These are phyloP conservation scores for Limnephilus rhombicus DNA, from an alignment of 2,888 invertebrate species.

Conservation along the genomic window DNA sequence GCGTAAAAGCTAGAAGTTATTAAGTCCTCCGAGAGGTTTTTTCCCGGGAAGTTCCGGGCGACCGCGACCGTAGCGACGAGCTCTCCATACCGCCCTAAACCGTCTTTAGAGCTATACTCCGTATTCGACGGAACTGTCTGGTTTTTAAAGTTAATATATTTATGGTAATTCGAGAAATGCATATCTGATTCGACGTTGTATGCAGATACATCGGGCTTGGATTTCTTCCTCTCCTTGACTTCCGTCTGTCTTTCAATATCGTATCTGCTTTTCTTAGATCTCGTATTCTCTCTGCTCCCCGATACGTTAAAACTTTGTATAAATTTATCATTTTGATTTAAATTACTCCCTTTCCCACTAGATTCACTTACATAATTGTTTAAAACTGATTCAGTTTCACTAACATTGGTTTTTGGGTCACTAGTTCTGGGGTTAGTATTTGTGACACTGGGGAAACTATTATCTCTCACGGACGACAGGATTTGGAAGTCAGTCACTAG, in stretches of 20 bases:
- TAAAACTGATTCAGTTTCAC: background rate
- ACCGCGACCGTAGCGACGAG: background rate
- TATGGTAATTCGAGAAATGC: slow-evolving; percentile 2
- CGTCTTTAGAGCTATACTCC: background rate
- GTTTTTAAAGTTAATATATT: slow-evolving; percentile 1
- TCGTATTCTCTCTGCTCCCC: background rate
- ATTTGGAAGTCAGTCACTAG: background rate
- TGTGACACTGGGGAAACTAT: slow-evolving; percentile 11
- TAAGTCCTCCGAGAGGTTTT: background rate
- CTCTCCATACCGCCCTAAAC: background rate
- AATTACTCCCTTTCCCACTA: background rate
- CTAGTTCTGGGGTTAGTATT: slow-evolving; percentile 5
- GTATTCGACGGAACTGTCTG: slow-evolving; percentile 5
- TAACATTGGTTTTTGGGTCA: slow-evolving; percentile 44
- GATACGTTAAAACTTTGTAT: background rate
- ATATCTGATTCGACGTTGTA: background rate
- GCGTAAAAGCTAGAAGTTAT: background rate
- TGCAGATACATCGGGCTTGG: background rate
- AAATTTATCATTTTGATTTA: slow-evolving; percentile 2
- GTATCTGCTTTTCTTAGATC: background rate
- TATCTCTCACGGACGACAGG: slow-evolving; percentile 44
- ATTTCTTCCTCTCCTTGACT: background rate
- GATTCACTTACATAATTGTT: slow-evolving; percentile 2
- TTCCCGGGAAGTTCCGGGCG: background rate
- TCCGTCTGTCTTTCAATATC: background rate